Percentiles rank a stretch among this genome's conserved stretches.
phyloP scores from a whole-genome alignment of 2,113 vertebrate species.

The Rhodinocichla rosea region DNA sequence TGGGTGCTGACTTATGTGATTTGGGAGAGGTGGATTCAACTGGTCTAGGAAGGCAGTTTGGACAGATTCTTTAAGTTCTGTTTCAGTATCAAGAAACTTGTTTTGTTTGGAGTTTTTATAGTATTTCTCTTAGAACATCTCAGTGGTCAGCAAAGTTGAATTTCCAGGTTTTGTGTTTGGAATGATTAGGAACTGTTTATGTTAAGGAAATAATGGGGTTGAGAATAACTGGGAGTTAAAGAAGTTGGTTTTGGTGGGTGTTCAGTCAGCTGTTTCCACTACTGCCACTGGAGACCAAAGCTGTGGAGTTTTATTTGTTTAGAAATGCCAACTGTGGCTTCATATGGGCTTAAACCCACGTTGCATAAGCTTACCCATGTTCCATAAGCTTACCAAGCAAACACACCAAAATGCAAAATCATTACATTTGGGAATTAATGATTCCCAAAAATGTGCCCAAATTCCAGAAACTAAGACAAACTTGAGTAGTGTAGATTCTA shows the following conservation, averaged over 20 bases:
- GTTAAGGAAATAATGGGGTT: not conserved
- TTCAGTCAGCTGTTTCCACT: not conserved
- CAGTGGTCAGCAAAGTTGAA: not conserved
- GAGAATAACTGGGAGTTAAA: not conserved
- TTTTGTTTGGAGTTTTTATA: not conserved
- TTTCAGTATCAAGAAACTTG: not conserved
- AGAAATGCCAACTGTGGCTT: not conserved
- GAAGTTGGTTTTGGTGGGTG: not conserved
- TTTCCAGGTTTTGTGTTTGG: not conserved
- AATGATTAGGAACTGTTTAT: not conserved
- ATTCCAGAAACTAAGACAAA: not conserved
- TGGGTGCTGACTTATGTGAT: not conserved
- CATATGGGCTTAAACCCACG: not conserved
- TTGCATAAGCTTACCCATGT: not conserved
- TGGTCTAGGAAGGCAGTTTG: not conserved
- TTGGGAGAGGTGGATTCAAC: not conserved
- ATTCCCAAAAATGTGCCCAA: not conserved
- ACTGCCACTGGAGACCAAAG: not conserved
- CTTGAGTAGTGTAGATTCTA: not conserved
- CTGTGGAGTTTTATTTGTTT: not conserved
- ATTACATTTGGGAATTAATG: not conserved
- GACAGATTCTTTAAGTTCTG: not conserved
- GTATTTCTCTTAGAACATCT: not conserved
- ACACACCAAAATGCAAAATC: not conserved
- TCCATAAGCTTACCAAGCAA: not conserved